A percentile compares a stretch with the other conserved stretches of the same genome.
These are phyloP conservation scores for Tiaroga cobitis DNA, from an alignment of 2,797 vertebrate species.

Conservation along the genomic window DNA sequence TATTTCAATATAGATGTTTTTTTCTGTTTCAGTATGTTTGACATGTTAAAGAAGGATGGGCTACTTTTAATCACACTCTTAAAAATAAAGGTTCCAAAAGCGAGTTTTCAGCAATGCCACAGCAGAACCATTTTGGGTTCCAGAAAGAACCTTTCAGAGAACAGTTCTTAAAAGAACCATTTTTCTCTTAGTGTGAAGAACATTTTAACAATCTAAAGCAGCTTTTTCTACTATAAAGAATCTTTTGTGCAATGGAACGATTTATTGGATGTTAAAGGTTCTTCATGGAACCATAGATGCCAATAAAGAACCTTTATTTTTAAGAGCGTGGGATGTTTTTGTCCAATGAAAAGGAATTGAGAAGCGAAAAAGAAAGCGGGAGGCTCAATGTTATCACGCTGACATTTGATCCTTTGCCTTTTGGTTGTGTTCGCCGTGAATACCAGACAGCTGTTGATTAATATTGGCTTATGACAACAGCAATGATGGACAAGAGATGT, in stretches of 20 bases:
- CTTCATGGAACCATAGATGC: too few relatives aligned
- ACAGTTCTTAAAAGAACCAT: too few relatives aligned
- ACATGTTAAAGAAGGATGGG: not conserved
- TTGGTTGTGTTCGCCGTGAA: slow-evolving; percentile 57
- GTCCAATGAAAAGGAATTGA: slow-evolving; percentile 9
- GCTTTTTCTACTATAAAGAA: too few relatives aligned
- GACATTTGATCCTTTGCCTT: slow-evolving; percentile 61
- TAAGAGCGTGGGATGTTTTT: not conserved
- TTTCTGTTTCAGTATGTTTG: not conserved
- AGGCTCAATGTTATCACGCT: slow-evolving; percentile 43
- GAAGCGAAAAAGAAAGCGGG: slow-evolving; percentile 45
- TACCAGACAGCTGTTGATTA: slow-evolving; percentile 74
- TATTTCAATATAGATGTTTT: slow-evolving; percentile 4
- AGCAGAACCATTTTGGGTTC: too few relatives aligned
- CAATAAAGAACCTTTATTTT: too few relatives aligned
- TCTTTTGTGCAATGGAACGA: too few relatives aligned
- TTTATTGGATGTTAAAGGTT: too few relatives aligned
- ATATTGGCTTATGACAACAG: slow-evolving; percentile 68
- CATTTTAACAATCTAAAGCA: too few relatives aligned
- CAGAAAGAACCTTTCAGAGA: too few relatives aligned
- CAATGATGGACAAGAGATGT: slow-evolving; percentile 68
- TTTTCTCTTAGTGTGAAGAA: too few relatives aligned
- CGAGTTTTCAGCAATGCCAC: too few relatives aligned
- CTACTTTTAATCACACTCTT: not conserved
- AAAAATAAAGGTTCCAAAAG: too few relatives aligned